These are phyloP conservation scores for Drosophila helvetica DNA, from an alignment of 2,888 invertebrate species.

Conservation along the genomic window DNA sequence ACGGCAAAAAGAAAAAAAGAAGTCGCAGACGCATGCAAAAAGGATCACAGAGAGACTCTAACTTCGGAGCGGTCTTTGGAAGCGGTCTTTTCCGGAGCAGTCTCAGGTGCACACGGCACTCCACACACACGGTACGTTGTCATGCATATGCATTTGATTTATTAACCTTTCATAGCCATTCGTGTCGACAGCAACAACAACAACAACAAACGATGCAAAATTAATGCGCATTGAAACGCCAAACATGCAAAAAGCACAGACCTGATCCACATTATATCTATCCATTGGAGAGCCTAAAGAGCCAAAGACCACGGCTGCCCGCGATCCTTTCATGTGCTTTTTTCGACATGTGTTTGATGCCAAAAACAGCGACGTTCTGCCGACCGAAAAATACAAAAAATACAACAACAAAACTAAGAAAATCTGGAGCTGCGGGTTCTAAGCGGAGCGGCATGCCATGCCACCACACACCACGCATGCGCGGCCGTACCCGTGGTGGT, in stretches of 20 bases:
- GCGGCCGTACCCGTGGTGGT: slow-evolving; percentile 41
- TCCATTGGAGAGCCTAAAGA: slow-evolving; percentile 12
- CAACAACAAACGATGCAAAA: slow-evolving; percentile 55
- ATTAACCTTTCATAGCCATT: slow-evolving; percentile 80
- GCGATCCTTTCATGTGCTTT: slow-evolving; percentile 74
- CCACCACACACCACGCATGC: slow-evolving; percentile 60
- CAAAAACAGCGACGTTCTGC: slow-evolving; percentile 77
- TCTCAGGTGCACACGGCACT: slow-evolving; percentile 64
- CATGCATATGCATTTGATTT: slow-evolving; percentile 79
- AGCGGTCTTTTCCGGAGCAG: neutral
- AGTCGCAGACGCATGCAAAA: slow-evolving; percentile 25
- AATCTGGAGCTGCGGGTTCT: slow-evolving; percentile 68
- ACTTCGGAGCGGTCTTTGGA: neutral
- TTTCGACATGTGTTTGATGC: slow-evolving; percentile 76
- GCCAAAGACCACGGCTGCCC: slow-evolving; percentile 26
- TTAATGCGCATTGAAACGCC: slow-evolving; percentile 80
- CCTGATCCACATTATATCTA: slow-evolving; percentile 15
- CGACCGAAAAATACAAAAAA: slow-evolving; percentile 29
- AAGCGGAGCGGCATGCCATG: slow-evolving; percentile 32
- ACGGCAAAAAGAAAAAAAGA: slow-evolving; percentile 1
- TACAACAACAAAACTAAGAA: slow-evolving; percentile 1
- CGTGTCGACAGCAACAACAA: slow-evolving; percentile 74
- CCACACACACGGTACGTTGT: slow-evolving; percentile 32
- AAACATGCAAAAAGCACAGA: slow-evolving; percentile 66
- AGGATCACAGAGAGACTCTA: slow-evolving; percentile 20